phyloP scores from a whole-genome alignment of 2,888 invertebrate species.

The Callosobruchus maculatus region DNA sequence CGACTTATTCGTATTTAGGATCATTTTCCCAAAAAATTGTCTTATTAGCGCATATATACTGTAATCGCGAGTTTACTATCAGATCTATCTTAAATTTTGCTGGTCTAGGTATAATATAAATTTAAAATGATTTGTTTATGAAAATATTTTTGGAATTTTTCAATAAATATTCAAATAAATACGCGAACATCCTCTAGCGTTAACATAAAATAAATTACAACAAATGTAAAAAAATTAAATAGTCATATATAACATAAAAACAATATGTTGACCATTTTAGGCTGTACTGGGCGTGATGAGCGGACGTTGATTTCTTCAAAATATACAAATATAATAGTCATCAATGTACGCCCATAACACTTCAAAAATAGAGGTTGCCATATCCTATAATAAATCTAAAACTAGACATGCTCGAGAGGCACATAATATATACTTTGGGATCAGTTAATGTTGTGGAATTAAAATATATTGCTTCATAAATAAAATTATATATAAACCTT shows the following conservation, averaged over 20 bases:
- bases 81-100: background rate
- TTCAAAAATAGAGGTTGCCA: background rate
- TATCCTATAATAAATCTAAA: background rate
- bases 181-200: background rate
- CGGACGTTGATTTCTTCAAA: background rate
- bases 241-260: background rate
- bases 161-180: background rate
- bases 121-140: background rate
- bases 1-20: background rate
- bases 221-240: background rate
- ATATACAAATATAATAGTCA: background rate
- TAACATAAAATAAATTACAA: background rate
- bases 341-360: background rate
- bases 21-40: background rate
- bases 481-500: background rate
- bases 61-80: background rate
- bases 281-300: background rate
- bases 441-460: background rate
- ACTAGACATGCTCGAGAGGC: background rate
- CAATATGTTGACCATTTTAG: background rate
- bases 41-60: background rate
- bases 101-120: background rate
- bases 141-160: background rate
- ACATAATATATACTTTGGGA: background rate
- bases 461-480: background rate